Base-by-base conservation (phyloP, 2,888 invertebrate species). In the Hecatera dysodea region DNA sequence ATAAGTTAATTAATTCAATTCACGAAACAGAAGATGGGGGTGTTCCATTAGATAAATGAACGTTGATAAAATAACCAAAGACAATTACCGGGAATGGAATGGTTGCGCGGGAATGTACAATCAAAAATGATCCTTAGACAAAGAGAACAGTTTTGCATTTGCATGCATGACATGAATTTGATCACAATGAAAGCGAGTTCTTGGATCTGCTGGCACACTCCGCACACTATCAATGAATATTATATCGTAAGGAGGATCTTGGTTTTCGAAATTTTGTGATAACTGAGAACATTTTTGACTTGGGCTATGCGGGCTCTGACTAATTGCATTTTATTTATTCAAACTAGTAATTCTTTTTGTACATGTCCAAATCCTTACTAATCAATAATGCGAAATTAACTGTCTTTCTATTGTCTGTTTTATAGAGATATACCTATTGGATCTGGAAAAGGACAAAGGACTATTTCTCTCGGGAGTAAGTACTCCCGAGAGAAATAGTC, bases 81-180 rank as follows among this genome's bases (percentile, higher is more conserved):
- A 59, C 42, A 17, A 48, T 63, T 50, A 63, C 56, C 4, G 22
- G 55, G 53, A 65, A 27, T 53, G 17, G 22, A 72, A 59, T 72
- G 57, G 42, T 61, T 57, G 48, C 22, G 29, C 24, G 48, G 15
- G 22, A n/a, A 19, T 57, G 39, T 72, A 52, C 67, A 77, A 27
- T 55, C 57, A 55, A 81, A 72, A 55, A 52, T 81, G 61, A 39
- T 67, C 48, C 57, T 50, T 67, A 36, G 52, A 44, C 46, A 66
- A 70, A 68, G 78, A 67, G 75, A 59, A 67, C 68, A 73, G 39
- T 78, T 77, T 71, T 71, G 68, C 82, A 75, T 82, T 52, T 48
- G 22, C 52, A 75, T 71, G 70, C 67, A 64, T 50, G 64, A 64
- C 50, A 69, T 63, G 73, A 59, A 77, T 75, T 67, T 80, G 46